Evolutionary conservation across 2,113 vertebrate species (phyloP), one percentile per base, ranked within the genome.

Genomic region (Oenanthe melanoleuca): DNA sequence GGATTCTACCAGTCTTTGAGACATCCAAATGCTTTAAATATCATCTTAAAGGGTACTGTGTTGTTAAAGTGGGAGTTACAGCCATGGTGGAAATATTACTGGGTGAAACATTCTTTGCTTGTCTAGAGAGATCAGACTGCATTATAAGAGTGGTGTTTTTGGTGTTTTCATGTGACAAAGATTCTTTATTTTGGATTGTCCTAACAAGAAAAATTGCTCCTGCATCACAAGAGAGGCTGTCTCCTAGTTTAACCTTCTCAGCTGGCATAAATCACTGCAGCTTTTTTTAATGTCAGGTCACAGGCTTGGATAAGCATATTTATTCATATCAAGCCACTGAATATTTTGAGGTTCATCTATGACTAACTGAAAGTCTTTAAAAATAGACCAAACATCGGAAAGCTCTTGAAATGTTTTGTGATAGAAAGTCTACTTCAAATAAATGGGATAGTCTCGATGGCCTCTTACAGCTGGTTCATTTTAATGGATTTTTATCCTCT

Each of bases 401-500:
- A 86, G 93, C 82, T 92, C 79, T 88, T 74, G 72, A 93, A 95
- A 83, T 95, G 45, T 84, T 94, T 90, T 89, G 82, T 77, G 87
- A 44, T 86, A 34, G 29, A 57, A 55, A 56, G 37, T 80, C 80
- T 89, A 60, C 88, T 96, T 96, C 56, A 86, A 67, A 92, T 86
- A 88, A 88, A 93, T 70, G 71, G 40, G 49, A 64, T 83, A 14
- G 80, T 84, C 72, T 96, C 75, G 26, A 49, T 86, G 87, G 82
- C 77, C 90, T 78, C 53, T 88, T 88, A 40, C 2, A 65, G 52
- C 57, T 64, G 52, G 80, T 69, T 92, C 52, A 56, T 92, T 90
- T 78, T 93, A 94, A 93, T 96, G 82, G 79, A 56, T 89, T 96
- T 96, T 95, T 94, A 95, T 94, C 93, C 92, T 94, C 92, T 96